Conservation (phyloP, 2,113 vertebrate species). For the Halcyon senegalensis region DNA sequence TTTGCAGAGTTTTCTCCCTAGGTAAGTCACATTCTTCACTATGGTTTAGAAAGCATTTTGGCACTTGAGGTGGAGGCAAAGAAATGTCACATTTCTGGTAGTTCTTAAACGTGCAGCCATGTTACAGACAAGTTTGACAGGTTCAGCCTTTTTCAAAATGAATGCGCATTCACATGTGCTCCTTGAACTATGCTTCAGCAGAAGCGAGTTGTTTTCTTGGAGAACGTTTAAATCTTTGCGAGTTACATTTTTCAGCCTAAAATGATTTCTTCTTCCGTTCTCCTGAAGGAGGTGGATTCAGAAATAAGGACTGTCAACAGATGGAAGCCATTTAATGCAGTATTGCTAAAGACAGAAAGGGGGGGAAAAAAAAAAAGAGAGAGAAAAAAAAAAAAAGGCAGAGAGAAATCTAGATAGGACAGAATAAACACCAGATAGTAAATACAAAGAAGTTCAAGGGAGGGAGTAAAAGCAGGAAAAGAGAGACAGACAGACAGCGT, state of each 20-base stretch:
- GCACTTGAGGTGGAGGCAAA: not conserved
- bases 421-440: not conserved
- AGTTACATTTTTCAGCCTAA: not conserved
- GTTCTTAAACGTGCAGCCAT: not conserved
- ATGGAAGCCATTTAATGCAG: not conserved
- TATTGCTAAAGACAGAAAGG: not conserved
- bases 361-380: not conserved
- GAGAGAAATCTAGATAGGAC: not conserved
- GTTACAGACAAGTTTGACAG: not conserved
- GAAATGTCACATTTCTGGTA: conserved; percentile 1
- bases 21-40: not conserved
- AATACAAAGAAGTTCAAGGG: not conserved
- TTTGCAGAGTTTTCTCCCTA: not conserved
- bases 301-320: not conserved
- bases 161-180: not conserved
- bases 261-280: not conserved
- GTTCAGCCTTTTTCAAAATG: not conserved
- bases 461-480: not conserved
- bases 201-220: not conserved
- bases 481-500: not conserved
- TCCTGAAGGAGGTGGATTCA: not conserved
- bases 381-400: not conserved
- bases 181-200: not conserved
- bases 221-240: not conserved
- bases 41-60: not conserved